Evolutionary conservation across 2,113 vertebrate species (phyloP), one percentile per base, ranked within the genome.

Genomic region (Microcebus jonahi): DNA sequence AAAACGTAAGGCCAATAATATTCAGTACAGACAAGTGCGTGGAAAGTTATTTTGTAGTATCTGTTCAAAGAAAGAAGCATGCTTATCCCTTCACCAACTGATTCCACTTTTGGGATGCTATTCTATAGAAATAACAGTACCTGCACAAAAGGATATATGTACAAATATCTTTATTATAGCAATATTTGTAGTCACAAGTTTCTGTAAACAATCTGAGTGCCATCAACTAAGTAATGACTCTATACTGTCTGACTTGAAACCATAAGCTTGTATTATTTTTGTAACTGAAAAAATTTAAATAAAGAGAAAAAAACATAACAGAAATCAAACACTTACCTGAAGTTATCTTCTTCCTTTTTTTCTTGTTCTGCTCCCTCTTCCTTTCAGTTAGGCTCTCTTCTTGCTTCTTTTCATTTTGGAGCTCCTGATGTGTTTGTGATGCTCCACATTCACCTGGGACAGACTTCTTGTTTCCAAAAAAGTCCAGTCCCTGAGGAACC

Each of bases 401-500:
- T 67, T 86, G 84, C 23, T 94, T 57, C 59, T 92, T 92, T 90
- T 96, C 94, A 96, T 91, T 85, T 77, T 79, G 96, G 68, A 85
- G 70, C 21, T 96, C 75, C 53, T 94, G 88, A 29, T 61, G 39
- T 71, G 39, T 95, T 82, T 55, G 48, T 87, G 95, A 93, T 45
- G 39, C 13, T 75, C 20, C 75, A 81, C 20, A 25, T 8, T 81
- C 81, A 1, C 75, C 53, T 73, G 93, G 48, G 5, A 76, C 2
- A 82, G 84, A 36, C 36, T 88, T 96, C 92, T 98, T 98, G 75
- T 20, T 89, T 48, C 98, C 97, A 63, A 99, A 99, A 94, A 99
- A 98, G 85, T 99, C 98, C 31, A 99, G 97, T 39, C 88, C 59
- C 68, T 76, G 96, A 12, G 94, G 79, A 14, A 68, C 85, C 84